Conservation (phyloP, 2,113 vertebrate species). For the Glaucomys volans region DNA sequence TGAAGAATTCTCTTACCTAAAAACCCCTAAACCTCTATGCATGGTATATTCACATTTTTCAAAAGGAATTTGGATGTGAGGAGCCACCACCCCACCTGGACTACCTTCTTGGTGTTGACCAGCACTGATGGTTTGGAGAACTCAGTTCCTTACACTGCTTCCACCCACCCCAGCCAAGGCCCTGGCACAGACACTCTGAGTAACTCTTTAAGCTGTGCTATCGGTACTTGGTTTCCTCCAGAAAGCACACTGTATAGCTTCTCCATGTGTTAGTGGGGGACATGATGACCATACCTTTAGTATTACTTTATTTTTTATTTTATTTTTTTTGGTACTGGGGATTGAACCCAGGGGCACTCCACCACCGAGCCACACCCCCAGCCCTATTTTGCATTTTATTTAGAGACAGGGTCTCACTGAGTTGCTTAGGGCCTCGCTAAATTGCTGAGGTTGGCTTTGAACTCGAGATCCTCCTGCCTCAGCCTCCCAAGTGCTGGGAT, state of each 20-base stretch:
- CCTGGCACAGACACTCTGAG: constrained; percentile 10
- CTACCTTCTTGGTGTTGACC: background rate
- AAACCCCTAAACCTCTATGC: background rate
- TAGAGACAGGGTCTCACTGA: too few species aligned
- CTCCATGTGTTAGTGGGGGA: background rate
- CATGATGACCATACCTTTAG: background rate
- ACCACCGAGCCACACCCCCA: too few species aligned
- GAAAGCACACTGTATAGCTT: background rate
- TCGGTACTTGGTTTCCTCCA: background rate
- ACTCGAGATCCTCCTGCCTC: too few species aligned
- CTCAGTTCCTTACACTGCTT: background rate
- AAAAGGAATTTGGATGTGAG: background rate
- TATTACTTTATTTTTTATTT: constrained; percentile 12
- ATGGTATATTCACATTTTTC: constrained; percentile 15
- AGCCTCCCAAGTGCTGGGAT: too few species aligned
- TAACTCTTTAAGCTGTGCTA: background rate
- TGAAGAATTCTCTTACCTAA: background rate
- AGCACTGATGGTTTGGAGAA: background rate
- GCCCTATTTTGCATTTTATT: too few species aligned
- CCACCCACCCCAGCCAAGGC: constrained; percentile 24
- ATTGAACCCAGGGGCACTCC: too few species aligned
- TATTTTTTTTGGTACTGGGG: too few species aligned
- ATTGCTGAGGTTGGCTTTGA: too few species aligned
- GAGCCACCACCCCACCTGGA: background rate
- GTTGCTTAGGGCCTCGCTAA: too few species aligned